phyloP scores from a whole-genome alignment of 1,140 invertebrate species.

The Drosophila suzukii region DNA sequence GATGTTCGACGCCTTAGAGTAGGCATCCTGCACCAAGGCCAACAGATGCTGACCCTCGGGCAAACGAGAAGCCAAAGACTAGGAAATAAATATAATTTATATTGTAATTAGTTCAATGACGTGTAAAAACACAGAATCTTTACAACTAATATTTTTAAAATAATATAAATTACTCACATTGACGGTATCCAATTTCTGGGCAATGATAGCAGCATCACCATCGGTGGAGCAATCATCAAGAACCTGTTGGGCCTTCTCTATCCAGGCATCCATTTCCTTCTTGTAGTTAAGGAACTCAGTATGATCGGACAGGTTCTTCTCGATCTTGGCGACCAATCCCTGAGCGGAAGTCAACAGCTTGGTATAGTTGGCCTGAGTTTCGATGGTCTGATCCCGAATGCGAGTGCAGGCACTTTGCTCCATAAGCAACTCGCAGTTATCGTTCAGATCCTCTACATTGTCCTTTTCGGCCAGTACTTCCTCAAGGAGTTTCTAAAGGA shows the following conservation, averaged over 20 bases:
- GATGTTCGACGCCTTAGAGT: conserved; percentile 93
- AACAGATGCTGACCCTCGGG: conserved; percentile 95
- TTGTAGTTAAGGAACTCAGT: conserved; percentile 95
- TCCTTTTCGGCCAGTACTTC: conserved; percentile 92
- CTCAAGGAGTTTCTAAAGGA: conserved; percentile 87
- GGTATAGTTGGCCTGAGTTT: conserved; percentile 92
- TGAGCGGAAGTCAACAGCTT: conserved; percentile 91
- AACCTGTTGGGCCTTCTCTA: conserved; percentile 90
- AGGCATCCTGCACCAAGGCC: conserved; percentile 91
- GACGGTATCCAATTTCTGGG: conserved; percentile 93
- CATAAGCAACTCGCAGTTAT: conserved; percentile 93
- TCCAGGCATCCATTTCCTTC: conserved; percentile 92
- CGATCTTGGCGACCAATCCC: conserved; percentile 91
- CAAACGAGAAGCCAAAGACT: conserved; percentile 89
- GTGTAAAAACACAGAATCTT: not conserved
- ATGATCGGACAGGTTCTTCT: conserved; percentile 95
- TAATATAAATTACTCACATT: conserved; percentile 84
- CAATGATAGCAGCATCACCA: conserved; percentile 91
- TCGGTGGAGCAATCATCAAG: conserved; percentile 93
- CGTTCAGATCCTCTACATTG: conserved; percentile 92
- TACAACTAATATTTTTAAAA: not conserved
- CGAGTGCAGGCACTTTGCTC: conserved; percentile 92
- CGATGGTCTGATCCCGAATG: conserved; percentile 93
- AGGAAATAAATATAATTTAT: not conserved
- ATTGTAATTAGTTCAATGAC: not conserved